phyloP scores from a whole-genome alignment of 1,140 invertebrate species.

The Phenacoccus solenopsis region DNA sequence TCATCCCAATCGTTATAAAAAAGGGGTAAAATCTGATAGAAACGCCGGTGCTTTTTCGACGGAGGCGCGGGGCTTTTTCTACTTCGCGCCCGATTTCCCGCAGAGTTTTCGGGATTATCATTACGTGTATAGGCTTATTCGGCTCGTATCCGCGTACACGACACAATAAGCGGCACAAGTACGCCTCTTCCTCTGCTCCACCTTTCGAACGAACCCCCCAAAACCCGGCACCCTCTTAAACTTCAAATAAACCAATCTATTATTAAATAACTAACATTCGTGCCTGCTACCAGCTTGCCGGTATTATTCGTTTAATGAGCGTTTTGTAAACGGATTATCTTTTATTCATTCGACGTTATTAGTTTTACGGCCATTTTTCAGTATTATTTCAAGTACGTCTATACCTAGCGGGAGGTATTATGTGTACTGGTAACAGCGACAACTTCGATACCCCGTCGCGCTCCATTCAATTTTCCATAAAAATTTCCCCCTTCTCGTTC shows the following conservation, averaged over 20 bases:
- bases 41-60: not conserved
- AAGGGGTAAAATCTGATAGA: not conserved
- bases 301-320: constrained; percentile 16
- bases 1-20: not conserved
- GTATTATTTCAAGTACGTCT: constrained; percentile 8
- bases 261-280: constrained; percentile 18
- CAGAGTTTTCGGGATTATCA: constrained; percentile 9
- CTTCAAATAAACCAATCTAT: constrained; percentile 15
- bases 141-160: not conserved
- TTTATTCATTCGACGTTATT: constrained; percentile 5
- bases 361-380: constrained; percentile 12
- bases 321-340: constrained; percentile 18
- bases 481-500: no score
- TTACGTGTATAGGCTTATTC: constrained; percentile 11
- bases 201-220: not conserved
- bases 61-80: not conserved
- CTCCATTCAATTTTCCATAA: no score
- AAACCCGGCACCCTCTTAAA: not conserved
- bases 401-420: no score
- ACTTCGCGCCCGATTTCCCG: constrained; percentile 9
- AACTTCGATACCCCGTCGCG: no score
- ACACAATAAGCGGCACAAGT: not conserved
- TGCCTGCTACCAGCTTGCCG: constrained; percentile 12
- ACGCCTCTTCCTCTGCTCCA: not conserved
- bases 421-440: no score